Evolutionary conservation across 2,888 invertebrate genomes (phyloP).

Genomic region (Athalia circularis): DNA sequence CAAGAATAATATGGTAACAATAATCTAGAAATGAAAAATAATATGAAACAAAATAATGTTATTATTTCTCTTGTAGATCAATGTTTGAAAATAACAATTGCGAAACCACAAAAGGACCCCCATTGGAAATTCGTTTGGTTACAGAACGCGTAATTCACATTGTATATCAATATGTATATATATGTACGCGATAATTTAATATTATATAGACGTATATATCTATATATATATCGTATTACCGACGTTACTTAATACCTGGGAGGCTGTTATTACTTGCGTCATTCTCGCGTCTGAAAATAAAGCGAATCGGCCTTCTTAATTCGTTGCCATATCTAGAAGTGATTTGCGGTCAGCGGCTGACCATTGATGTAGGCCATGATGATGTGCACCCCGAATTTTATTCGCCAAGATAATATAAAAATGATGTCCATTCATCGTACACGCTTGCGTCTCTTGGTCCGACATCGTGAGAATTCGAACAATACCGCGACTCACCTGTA

Average conservation of each 20-base stretch:
- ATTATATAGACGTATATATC: neutral
- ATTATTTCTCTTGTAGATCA: neutral
- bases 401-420: no score
- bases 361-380: slow-evolving; percentile 31
- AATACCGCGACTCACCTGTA: no score
- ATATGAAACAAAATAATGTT: no score
- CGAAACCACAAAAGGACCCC: neutral
- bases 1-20: no score
- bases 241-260: slow-evolving; percentile 31
- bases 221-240: slow-evolving; percentile 33
- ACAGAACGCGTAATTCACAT: neutral
- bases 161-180: neutral
- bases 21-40: no score
- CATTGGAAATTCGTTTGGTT: slow-evolving; percentile 22
- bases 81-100: slow-evolving; percentile 11
- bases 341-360: slow-evolving; percentile 38
- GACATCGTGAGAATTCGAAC: no score
- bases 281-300: slow-evolving; percentile 42
- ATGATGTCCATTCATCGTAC: no score
- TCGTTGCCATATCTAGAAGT: slow-evolving; percentile 44
- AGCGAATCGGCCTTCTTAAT: slow-evolving; percentile 37
- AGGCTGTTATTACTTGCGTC: slow-evolving; percentile 44
- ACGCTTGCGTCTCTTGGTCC: no score
- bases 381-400: neutral
- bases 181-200: slow-evolving; percentile 27